Evolutionary conservation across 2,113 vertebrate species (phyloP), one percentile per base, ranked within the genome.

Genomic region (Peromyscus polionotus): DNA sequence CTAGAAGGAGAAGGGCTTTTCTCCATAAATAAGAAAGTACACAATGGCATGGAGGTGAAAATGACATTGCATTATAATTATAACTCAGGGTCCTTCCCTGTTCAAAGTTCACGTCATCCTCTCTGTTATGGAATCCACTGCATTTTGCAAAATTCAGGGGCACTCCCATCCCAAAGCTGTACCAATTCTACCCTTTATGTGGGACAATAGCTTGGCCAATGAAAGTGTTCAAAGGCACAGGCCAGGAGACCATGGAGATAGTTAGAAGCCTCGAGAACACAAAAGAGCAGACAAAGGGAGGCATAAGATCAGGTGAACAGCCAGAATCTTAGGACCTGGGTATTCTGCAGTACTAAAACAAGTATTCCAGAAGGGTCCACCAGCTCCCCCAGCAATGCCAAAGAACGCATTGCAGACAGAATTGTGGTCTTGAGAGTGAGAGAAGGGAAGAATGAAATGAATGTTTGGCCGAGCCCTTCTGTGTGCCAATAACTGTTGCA

Each of bases 281-380:
- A 39, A 11, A 67, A 93, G 77, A 63, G 36, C 48, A 31, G 87
- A 31, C 19, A 33, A 80, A 80, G 59, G 39, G 54, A 94, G 24
- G 6, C 28, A 7, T n/a, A 42, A 84, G 33, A 13, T 31, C 10
- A 4, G 33, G 6, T 28, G 22, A 73, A 22, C 6, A 22, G 10
- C 14, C 22, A 54, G n/a, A 31, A 33, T 91, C 42, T 67, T 36
- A 57, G 61, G 9, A 75, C 39, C 48, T 33, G 9, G 42, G 22
- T 65, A 93, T 42, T 94, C 72, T 81, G 19, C 61, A 77, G 8
- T 20, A 61, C 28, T 39, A 48, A 95, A 48, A 80, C n/a, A 51
- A 28, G 68, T 68, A 9, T 12, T 75, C 77, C 39, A 90, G 73
- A 95, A 97, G 68, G 3, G 93, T 90, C 95, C 72, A 72, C 59